phyloP scores from a whole-genome alignment of 2,113 vertebrate genomes.

The Anarrhichthys ocellatus region DNA sequence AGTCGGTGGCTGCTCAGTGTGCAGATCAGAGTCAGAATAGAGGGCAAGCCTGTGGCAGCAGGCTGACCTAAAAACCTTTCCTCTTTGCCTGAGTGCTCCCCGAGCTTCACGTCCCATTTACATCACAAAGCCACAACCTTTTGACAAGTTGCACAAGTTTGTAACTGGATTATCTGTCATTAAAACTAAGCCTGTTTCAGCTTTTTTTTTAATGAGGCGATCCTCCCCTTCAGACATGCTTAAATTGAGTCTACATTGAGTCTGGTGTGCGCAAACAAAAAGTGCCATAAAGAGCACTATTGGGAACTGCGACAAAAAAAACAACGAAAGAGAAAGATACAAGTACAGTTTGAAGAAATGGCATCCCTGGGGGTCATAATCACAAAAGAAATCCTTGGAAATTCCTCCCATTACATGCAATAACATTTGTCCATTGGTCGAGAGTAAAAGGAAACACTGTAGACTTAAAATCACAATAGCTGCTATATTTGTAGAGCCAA shows the following conservation, averaged over 20 bases:
- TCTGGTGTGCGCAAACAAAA: slow-evolving; percentile 65
- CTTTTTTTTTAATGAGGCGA: slow-evolving; percentile 52
- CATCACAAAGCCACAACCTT: slow-evolving; percentile 80
- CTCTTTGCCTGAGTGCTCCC: slow-evolving; percentile 62
- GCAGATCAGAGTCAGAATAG: slow-evolving; percentile 62
- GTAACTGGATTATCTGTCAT: slow-evolving; percentile 81
- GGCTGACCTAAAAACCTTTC: slow-evolving; percentile 61
- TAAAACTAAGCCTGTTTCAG: slow-evolving; percentile 71
- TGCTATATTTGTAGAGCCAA: slow-evolving; percentile 61
- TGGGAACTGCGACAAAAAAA: slow-evolving; percentile 56
- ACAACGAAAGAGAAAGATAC: slow-evolving; percentile 36
- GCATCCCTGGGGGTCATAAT: slow-evolving; percentile 56
- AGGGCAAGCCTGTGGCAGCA: slow-evolving; percentile 66
- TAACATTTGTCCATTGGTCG: slow-evolving; percentile 66
- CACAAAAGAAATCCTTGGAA: slow-evolving; percentile 64
- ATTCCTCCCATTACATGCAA: slow-evolving; percentile 66
- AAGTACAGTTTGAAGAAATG: slow-evolving; percentile 57
- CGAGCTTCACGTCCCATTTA: slow-evolving; percentile 76
- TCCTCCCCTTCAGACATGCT: slow-evolving; percentile 54
- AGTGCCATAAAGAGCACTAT: slow-evolving; percentile 64
- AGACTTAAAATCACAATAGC: slow-evolving; percentile 68
- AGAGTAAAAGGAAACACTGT: slow-evolving; percentile 65
- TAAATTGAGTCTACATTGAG: slow-evolving; percentile 56
- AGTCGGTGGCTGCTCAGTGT: slow-evolving; percentile 40
- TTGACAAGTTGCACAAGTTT: slow-evolving; percentile 78